Evolutionary conservation across 2,797 vertebrate species (phyloP), one percentile per base, ranked within the genome.

Genomic region (Karalla daura): DNA sequence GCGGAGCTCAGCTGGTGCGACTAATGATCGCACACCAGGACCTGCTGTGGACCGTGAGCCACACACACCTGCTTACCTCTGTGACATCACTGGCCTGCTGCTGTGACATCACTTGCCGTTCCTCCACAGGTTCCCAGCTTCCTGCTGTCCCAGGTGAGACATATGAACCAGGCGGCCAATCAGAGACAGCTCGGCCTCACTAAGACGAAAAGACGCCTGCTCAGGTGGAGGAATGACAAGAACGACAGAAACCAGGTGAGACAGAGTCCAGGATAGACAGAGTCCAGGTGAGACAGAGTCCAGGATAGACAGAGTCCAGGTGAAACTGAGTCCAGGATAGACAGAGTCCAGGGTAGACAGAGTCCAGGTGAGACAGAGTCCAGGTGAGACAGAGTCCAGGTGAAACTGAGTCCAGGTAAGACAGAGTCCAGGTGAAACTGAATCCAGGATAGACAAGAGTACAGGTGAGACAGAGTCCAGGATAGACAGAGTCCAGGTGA

Each of bases 1-100:
- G 92, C 0, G 95, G 96, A 0, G 96, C 97, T 0, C 94, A 96
- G 28, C 91, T 99, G 49, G 93, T 98, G 10, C 88, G 92, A 0
- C 91, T 98, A 40, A 93, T 98, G 84, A 94, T 99, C 51, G 93
- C 89, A 40, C 94, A 99, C 89, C 96, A 98, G 86, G 95, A 96
- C 62, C 92, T 98, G 72, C 78, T 99, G 39, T 99, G 96, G 96
- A 98, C 93, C 27, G 98, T 98, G 69, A 93, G 78, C 70, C 49
- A 50, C 30, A 28, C 25, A 13, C n/a, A 17, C 12, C 9, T 27
- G 2, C 14, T 23, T 21, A 14, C 14, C 18, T 67, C 20, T 4
- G 8, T 30, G 5, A 41, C 23, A n/a, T 44, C 25, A 20, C 25
- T 7, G 2, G 8, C 41, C 21, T 2, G 5, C 21, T 47, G 15